phyloP scores from a whole-genome alignment of 2,113 vertebrate genomes.

The Lepisosteus oculatus region DNA sequence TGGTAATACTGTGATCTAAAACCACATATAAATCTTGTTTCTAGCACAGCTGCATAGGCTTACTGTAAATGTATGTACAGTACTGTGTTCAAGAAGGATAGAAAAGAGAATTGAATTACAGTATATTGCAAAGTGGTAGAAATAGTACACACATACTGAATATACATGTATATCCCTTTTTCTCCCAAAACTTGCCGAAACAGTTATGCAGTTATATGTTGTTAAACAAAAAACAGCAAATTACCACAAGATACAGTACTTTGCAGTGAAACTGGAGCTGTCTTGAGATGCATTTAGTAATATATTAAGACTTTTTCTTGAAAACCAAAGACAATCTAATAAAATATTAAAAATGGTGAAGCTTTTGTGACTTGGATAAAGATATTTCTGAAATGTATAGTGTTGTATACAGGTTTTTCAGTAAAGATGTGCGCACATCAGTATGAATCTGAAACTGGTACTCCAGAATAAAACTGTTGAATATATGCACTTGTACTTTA shows the following conservation, averaged over 20 bases:
- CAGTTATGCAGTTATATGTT: not conserved
- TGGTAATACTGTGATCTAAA: slow-evolving; percentile 12
- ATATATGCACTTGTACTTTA: too few species aligned
- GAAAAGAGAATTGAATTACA: not conserved
- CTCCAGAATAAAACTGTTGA: too few species aligned
- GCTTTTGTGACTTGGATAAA: too few species aligned
- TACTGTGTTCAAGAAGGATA: not conserved
- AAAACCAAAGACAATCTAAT: too few species aligned
- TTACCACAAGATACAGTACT: not conserved
- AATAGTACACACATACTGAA: not conserved
- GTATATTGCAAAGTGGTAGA: not conserved
- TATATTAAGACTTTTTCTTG: too few species aligned
- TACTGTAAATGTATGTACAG: not conserved
- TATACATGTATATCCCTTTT: not conserved
- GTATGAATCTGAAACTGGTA: too few species aligned
- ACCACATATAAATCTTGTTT: slow-evolving; percentile 7
- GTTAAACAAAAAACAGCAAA: not conserved
- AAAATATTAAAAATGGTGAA: too few species aligned
- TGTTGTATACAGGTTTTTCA: too few species aligned
- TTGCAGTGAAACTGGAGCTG: too few species aligned
- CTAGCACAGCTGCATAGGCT: slow-evolving; percentile 6
- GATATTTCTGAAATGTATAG: too few species aligned
- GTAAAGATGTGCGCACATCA: too few species aligned
- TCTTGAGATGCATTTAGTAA: too few species aligned
- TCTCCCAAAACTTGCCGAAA: not conserved